Evolutionary conservation across 2,113 vertebrate species (phyloP).

Genomic region (Pedionomus torquatus): DNA sequence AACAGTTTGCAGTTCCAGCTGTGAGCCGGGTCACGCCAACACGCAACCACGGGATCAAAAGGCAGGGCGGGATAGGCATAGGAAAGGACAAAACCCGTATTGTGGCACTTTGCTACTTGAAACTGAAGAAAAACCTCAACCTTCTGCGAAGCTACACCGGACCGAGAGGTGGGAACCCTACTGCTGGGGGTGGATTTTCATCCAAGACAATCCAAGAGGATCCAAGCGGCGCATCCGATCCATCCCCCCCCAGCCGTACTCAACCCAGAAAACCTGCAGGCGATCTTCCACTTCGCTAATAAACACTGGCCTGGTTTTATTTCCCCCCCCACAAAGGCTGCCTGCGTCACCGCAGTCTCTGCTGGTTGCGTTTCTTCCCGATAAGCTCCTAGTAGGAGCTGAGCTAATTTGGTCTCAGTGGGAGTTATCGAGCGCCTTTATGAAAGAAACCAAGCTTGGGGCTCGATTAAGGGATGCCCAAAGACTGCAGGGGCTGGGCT

Average conservation of each 20-base stretch:
- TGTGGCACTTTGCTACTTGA: neutral
- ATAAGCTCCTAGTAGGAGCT: constrained; percentile 20
- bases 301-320: neutral
- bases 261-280: neutral
- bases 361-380: neutral
- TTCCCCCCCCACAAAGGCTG: neutral
- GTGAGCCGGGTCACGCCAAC: neutral
- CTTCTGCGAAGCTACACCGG: neutral
- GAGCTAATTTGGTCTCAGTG: constrained; percentile 57
- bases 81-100: neutral
- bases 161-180: neutral
- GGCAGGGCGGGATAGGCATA: neutral
- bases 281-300: constrained; percentile 3
- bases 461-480: neutral
- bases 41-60: neutral
- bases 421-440: constrained; percentile 31
- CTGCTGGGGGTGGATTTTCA: fast-evolving
- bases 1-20: neutral
- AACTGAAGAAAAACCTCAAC: neutral
- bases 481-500: neutral
- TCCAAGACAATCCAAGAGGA: neutral
- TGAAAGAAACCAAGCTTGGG: neutral
- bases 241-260: neutral
- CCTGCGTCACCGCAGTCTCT: neutral
- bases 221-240: fast-evolving